phyloP scores from a whole-genome alignment of 2,113 vertebrate species.

The Junco hyemalis region DNA sequence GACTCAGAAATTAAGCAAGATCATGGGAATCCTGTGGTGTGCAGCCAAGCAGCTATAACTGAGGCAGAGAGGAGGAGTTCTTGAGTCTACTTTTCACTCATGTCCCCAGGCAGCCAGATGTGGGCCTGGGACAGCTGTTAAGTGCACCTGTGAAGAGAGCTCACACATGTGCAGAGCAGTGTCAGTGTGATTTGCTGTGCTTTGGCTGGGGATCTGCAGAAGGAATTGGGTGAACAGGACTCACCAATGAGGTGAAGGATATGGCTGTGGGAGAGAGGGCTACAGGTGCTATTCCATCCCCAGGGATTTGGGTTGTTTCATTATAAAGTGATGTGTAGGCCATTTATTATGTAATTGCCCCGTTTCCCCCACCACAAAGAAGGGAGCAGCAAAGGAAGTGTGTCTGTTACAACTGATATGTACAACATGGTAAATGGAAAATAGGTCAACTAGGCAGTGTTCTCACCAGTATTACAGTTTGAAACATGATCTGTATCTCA shows the following conservation, averaged over 20 bases:
- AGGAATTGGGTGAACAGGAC: neutral
- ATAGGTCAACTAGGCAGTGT: neutral
- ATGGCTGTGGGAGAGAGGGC: rapidly evolving
- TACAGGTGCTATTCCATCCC: neutral
- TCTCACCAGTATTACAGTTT: neutral
- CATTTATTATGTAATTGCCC: neutral
- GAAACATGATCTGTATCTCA: neutral
- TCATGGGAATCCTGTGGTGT: neutral
- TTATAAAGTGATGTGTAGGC: neutral
- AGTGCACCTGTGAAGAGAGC: neutral
- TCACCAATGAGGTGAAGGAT: neutral
- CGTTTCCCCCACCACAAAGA: neutral
- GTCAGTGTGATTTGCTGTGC: rapidly evolving
- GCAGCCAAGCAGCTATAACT: neutral
- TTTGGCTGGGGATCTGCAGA: neutral
- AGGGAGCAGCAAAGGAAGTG: neutral
- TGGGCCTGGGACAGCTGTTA: neutral
- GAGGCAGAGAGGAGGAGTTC: neutral
- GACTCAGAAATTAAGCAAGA: neutral
- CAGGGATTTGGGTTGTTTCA: neutral
- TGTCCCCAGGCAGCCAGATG: neutral
- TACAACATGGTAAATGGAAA: neutral
- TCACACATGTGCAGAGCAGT: rapidly evolving
- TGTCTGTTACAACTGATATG: neutral
- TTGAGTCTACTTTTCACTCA: neutral